These are phyloP conservation scores for Operophtera brumata DNA, from an alignment of 2,888 invertebrate genomes.

Conservation along the genomic window DNA sequence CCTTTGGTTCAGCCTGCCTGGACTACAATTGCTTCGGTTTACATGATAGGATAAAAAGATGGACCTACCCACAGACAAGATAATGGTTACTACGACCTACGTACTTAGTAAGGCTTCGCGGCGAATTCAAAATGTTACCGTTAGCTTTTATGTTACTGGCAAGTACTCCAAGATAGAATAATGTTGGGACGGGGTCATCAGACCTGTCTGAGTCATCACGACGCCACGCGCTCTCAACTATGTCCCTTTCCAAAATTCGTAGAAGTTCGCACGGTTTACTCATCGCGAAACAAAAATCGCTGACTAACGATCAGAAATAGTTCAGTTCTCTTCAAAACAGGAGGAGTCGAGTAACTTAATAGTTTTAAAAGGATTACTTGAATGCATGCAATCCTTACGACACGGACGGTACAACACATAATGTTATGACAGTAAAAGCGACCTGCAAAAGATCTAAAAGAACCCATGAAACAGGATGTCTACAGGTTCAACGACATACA, in stretches of 20 bases:
- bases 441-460: constrained; percentile 28
- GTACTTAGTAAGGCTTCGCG: constrained; percentile 4
- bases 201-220: constrained; percentile 58
- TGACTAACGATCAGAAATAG: background rate
- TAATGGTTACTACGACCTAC: no score
- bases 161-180: constrained; percentile 44
- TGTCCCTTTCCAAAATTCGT: constrained; percentile 33
- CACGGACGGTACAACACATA: background rate
- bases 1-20: no score
- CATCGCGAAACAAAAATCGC: constrained; percentile 5
- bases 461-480: constrained; percentile 54
- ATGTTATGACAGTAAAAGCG: constrained; percentile 15
- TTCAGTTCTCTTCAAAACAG: background rate
- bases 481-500: constrained; percentile 64
- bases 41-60: no score
- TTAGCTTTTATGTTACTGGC: constrained; percentile 54
- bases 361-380: background rate
- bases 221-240: constrained; percentile 35
- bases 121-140: constrained; percentile 42
- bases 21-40: no score
- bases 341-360: background rate
- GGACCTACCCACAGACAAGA: no score
- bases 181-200: constrained; percentile 62
- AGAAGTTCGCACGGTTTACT: constrained; percentile 16
- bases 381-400: background rate